Base-by-base conservation (phyloP, 2,888 invertebrate genomes). In the Cheilosia urbana region DNA sequence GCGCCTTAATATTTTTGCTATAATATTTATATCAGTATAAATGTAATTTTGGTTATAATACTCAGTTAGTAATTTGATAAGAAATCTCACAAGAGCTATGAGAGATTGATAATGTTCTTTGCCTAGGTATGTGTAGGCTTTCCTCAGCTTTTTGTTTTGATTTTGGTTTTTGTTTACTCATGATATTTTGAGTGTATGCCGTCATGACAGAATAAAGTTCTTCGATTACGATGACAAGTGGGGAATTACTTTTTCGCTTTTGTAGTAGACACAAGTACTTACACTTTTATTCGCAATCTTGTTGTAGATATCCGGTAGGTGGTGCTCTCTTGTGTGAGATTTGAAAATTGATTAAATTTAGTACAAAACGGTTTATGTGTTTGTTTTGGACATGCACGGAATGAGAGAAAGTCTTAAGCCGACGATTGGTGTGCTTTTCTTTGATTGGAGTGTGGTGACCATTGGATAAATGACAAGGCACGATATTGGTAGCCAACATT, bases 161-260 rank as follows among this genome's bases (percentile, higher is more conserved):
- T 69, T 55, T 58, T 62, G 19, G 51, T 30, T 73, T 65, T 57
- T 63, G 77, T 42, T 76, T 51, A 69, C 72, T 78, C 72, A 51
- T 62, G 53, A 65, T 40, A 78, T 72, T 65, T 77, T 88, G 88
- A 93, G 90, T 95, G 94, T 76, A 30, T 55, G 45, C 63, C 49
- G 19, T 47, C 47, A 55, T 62, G 65, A 37, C 30, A 42, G 63
- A 62, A 62, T 9, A 63, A 13, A 68, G 21, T 49, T 66, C 53
- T 68, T 69, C 69, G 49, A 55, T 68, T 37, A 42, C 68, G 63
- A 51, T 78, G 83, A 63, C 72, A 83, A 72, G 65, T 58, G 82
- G 65, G 37, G 60, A 77, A 82, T 72, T 27, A 72, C 66, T 82
- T 82, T 77, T 77, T 82, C 72, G 58, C 71, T 37, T 66, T 72